Evolutionary conservation across 2,888 invertebrate genomes (phyloP), one percentile per base, ranked within the genome.

Genomic region (Hemaris fuciformis): DNA sequence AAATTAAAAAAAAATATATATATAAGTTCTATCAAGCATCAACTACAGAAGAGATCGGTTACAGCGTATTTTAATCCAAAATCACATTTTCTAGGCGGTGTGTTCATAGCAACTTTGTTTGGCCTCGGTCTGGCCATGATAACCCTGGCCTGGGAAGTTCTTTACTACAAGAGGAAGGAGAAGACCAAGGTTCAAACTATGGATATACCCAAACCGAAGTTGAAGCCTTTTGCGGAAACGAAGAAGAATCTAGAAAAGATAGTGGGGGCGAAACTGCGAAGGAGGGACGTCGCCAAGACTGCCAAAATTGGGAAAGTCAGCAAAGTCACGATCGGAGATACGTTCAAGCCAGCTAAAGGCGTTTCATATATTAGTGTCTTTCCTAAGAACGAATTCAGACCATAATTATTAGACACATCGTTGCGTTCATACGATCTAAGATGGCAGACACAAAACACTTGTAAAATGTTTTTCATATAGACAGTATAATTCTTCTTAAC

Each of bases 21-120:
- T n/a, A n/a, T n/a, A n/a, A n/a, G n/a, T n/a, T n/a, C n/a, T n/a
- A n/a, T n/a, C n/a, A n/a, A n/a, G n/a, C n/a, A n/a, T n/a, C n/a
- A n/a, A n/a, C n/a, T n/a, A n/a, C n/a, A n/a, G n/a, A n/a, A n/a
- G 22, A 22, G 1, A 2, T 22, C 22, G 22, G 22, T 22, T 22
- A n/a, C n/a, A n/a, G n/a, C n/a, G n/a, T 7, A 7, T 43, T 43
- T 43, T 43, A 3, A 43, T n/a, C 1, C 1, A 0, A 15, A 10
- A 13, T 38, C 0, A 6, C 8, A 13, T n/a, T 57, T 84, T 80
- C 8, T 81, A 96, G 96, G 97, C 58, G 98, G 98, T 0, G 98
- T 98, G 0, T 98, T 98, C 78, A 98, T 98, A 68, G 98, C 98
- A 0, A 98, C 98, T 0, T 87, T 98, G 0, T 96, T 97, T 78